Percentiles rank a stretch among this genome's conserved stretches.
Conservation (phyloP, 2,113 vertebrate species). For the Tretioscincus oriximinensis region DNA sequence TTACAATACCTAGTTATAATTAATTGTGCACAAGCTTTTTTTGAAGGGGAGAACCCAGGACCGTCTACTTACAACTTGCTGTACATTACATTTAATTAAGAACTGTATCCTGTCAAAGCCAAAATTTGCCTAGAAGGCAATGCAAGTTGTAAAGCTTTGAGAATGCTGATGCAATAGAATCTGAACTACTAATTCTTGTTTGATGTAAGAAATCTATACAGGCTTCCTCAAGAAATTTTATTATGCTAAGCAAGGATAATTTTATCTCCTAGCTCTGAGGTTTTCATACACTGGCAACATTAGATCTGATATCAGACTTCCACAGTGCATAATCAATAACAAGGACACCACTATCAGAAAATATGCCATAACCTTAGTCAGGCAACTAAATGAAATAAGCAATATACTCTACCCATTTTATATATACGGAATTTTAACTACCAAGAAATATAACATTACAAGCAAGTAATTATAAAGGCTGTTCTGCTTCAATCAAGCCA, state of each 20-base stretch:
- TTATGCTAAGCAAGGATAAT: neutral
- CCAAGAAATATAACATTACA: too few species aligned
- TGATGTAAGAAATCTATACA: neutral
- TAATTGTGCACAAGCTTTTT: neutral
- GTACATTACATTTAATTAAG: neutral
- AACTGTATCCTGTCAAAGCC: neutral
- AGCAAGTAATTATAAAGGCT: too few species aligned
- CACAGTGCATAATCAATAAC: neutral
- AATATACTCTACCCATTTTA: neutral
- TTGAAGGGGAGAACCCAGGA: neutral
- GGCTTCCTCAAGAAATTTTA: neutral
- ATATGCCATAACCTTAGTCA: neutral
- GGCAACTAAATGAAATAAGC: neutral
- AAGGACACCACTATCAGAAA: neutral
- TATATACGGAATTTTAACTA: neutral
- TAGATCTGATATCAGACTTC: neutral
- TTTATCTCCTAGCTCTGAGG: neutral
- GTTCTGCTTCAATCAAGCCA: too few species aligned
- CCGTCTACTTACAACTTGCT: neutral
- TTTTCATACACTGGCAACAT: neutral
- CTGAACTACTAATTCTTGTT: neutral
- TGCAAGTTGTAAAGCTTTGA: neutral
- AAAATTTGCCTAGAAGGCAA: neutral
- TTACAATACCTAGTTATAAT: conserved; percentile 9
- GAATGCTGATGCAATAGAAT: neutral